These are phyloP conservation scores for Tolmerus cingulatus DNA, from an alignment of 2,888 invertebrate genomes.

Conservation along the genomic window DNA sequence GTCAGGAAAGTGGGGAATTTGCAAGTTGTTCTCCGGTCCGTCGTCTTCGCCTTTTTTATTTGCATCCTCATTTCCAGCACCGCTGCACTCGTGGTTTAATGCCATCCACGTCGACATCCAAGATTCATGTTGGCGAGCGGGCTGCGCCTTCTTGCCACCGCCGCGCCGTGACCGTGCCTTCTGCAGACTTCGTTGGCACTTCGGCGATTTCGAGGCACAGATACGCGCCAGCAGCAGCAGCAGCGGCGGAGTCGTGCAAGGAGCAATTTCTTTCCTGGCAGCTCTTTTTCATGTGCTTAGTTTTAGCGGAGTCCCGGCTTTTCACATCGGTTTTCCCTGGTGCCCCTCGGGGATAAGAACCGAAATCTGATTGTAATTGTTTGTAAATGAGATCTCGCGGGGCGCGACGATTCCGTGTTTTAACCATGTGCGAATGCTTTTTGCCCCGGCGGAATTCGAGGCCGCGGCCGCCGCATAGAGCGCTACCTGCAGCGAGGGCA, in stretches of 20 bases:
- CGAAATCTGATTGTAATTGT: conserved; percentile 40
- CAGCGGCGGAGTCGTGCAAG: not conserved
- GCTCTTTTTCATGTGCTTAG: not conserved
- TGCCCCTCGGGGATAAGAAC: not conserved
- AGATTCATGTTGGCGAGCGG: conserved; percentile 13
- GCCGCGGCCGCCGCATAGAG: not conserved
- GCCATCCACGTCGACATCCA: not conserved
- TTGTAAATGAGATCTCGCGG: conserved; percentile 32
- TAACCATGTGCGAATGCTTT: conserved; percentile 13
- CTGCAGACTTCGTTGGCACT: conserved; percentile 27
- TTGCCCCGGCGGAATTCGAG: not conserved
- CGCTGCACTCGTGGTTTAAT: conserved; percentile 11
- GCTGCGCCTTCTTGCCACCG: not conserved
- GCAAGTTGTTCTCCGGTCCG: not conserved
- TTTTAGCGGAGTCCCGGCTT: not conserved
- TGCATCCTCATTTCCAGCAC: not conserved
- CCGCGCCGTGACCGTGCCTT: not conserved
- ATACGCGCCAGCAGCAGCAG: not conserved
- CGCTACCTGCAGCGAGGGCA: not conserved
- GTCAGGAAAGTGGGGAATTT: conserved; percentile 29
- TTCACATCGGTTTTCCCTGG: not conserved
- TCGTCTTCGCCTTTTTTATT: not conserved
- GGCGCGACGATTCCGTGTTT: not conserved
- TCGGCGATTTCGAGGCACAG: conserved; percentile 18
- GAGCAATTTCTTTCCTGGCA: not conserved